Base-by-base conservation (phyloP, 2,888 invertebrate species). In the Hetaerina titia region DNA sequence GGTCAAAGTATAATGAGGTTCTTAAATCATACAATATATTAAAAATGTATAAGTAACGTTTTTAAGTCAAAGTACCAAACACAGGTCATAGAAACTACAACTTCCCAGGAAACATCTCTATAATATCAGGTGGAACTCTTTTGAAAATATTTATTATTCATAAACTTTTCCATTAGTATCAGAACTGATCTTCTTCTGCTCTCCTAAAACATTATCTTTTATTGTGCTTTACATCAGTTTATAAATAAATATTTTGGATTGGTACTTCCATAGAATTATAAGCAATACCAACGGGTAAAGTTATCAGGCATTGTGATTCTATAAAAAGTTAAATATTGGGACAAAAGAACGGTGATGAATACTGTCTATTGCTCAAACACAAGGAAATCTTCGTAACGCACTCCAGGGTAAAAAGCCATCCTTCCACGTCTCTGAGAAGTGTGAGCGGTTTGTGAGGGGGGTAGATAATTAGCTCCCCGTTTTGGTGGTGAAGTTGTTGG, bases 341-440 rank as follows among this genome's bases (percentile, higher is more conserved):
- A 2, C 4, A 81, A 9, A 81, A 81, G 31, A 31, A 13, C 22
- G 81, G 81, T 81, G 81, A 81, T 9, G 81, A 81, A 81, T 81
- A 81, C 81, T 81, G 81, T 31, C 81, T 81, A 81, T 90, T 74
- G 69, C 17, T 92, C 92, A 74, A 92, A 92, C 64, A 92, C 92
- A 2, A 92, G 22, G 69, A 64, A 69, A n/a, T 92, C 92, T n/a
- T 92, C 69, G 58, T 90, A 4, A 45, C n/a, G 57, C 9, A 92
- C 11, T 22, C 69, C 19, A 31, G 92, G 56, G 15, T 69, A 74
- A 19, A 92, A 92, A 56, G 92, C 92, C 92, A 92, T 92, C n/a
- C 92, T 92, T 1, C 74, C 69, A 19, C 92, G 64, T 22, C 92
- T 92, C 19, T 64, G 92, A 19, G 92, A 56, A 22, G 63, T n/a